Evolutionary conservation across 2,113 vertebrate species (phyloP).

Genomic region (Vireo altiloquus): DNA sequence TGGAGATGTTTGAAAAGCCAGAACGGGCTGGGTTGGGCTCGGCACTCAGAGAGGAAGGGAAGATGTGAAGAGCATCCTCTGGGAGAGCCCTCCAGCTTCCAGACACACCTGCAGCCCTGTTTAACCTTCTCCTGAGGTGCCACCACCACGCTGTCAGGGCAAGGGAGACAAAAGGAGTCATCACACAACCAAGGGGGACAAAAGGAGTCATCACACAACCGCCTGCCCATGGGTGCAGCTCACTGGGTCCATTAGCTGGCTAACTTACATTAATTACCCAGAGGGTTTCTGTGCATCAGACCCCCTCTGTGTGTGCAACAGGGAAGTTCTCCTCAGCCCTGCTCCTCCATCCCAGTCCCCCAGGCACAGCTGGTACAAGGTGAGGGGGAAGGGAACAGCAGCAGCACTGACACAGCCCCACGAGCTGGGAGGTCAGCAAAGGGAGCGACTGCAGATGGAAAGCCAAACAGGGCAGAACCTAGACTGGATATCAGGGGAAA

Average conservation of each 20-base stretch:
- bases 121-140: neutral
- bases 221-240: neutral
- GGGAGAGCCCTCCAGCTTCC: neutral
- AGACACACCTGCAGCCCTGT: neutral
- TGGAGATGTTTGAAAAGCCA: neutral
- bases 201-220: neutral
- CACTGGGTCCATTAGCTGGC: neutral
- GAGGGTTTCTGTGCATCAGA: neutral
- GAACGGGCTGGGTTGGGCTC: neutral
- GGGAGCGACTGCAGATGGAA: neutral
- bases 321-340: neutral
- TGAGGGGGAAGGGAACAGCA: neutral
- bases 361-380: neutral
- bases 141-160: neutral
- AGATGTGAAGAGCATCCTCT: neutral
- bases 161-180: too few species aligned
- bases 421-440: neutral
- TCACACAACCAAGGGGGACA: too few species aligned
- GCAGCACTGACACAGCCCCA: neutral
- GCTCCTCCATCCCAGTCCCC: fast-evolving
- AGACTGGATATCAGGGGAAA: fast-evolving
- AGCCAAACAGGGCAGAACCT: neutral
- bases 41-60: fast-evolving
- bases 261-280: neutral
- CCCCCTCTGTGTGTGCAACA: fast-evolving